phyloP scores from a whole-genome alignment of 2,888 invertebrate species.

The Branchipolynoe longqiensis region DNA sequence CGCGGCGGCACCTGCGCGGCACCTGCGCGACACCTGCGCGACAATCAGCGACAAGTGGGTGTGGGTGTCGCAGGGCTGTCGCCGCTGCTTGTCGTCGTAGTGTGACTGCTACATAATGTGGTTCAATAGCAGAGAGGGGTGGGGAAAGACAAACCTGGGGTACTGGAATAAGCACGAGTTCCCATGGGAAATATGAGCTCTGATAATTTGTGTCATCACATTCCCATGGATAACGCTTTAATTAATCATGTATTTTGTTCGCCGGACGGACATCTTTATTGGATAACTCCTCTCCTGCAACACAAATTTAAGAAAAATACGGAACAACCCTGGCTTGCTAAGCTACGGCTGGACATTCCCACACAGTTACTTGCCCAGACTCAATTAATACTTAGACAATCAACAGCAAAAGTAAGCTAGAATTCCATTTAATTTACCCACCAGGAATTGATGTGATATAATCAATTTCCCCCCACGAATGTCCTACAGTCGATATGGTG shows the following conservation, averaged over 20 bases:
- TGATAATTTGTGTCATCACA: not conserved
- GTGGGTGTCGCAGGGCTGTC: too few species aligned
- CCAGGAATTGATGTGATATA: not conserved
- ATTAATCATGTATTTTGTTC: slow-evolving; percentile 12
- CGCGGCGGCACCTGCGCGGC: too few species aligned
- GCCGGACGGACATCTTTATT: slow-evolving; percentile 15
- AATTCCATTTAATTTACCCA: slow-evolving; percentile 4
- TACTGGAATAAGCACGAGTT: too few species aligned
- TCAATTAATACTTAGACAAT: slow-evolving; percentile 24
- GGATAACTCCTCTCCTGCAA: slow-evolving; percentile 4
- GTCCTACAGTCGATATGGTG: too few species aligned
- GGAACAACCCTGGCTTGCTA: not conserved
- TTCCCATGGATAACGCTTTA: not conserved
- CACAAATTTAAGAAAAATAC: not conserved
- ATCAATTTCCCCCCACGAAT: not conserved
- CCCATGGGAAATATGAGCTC: slow-evolving; percentile 21
- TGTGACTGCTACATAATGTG: too few species aligned
- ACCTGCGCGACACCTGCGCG: too few species aligned
- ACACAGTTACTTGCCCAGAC: not conserved
- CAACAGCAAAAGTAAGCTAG: not conserved
- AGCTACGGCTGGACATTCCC: slow-evolving; percentile 3
- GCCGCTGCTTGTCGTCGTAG: too few species aligned
- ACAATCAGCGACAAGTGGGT: too few species aligned
- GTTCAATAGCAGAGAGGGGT: too few species aligned
- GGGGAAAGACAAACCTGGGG: too few species aligned